Base-by-base conservation (phyloP, 2,113 vertebrate genomes). In the Eudyptes chrysolophus region DNA sequence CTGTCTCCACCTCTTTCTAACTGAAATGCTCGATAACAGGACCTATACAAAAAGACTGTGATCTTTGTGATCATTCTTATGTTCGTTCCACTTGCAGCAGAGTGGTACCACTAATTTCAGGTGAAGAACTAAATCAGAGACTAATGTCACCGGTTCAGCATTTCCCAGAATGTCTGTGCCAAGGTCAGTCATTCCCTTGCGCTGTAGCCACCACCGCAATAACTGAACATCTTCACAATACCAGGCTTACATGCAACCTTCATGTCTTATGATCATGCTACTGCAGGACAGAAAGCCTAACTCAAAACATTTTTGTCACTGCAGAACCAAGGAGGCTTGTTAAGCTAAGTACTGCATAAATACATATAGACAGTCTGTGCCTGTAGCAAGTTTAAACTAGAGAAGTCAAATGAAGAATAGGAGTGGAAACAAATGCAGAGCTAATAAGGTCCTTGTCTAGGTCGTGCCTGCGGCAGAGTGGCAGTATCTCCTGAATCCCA, bases 31-130 rank as follows among this genome's bases (percentile, higher is more conserved):
- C 42, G 9, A 3, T 70, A 87, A 80, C 19, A 72, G 7, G 19
- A 86, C 16, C 17, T 46, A 49, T 7, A 40, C 7, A 62, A 90
- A 70, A 14, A 2, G 0, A 55, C 8, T 5, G 6, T 1, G 3
- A 57, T 65, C 54, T 57, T 58, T 84, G n/a, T 19, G 17, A 77
- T 70, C 36, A 10, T 36, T 76, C 46, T 75, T 58, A 38, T 0
- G 2, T 54, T 75, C 11, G 0, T 36, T 38, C 26, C 38, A 65
- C 54, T 61, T 61, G 68, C 54, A 84, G 62, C 21, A 84, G 8
- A 75, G 22, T 0, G 1, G 58, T 38, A 83, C 21, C 20, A 5
- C 42, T 32, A 8, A 30, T 84, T 89, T 51, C 76, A 87, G 44
- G 21, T 13, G 11, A 90, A 83, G 34, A 72, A 65, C 42, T 62